Evolutionary conservation across 1,140 invertebrate species (phyloP).

Genomic region (Rhynchophorus ferrugineus): DNA sequence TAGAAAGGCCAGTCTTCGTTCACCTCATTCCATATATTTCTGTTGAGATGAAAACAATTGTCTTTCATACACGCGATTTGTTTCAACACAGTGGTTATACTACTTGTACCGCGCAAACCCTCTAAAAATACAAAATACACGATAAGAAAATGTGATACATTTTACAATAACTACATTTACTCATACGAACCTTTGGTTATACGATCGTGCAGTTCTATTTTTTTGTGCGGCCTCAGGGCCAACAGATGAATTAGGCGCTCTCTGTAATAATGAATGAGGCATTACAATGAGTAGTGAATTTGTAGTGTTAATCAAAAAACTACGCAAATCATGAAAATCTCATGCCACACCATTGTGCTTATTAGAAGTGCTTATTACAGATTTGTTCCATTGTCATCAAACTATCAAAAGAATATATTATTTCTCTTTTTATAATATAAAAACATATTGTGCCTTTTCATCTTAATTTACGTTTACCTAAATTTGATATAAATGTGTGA

Average conservation of each 20-base stretch:
- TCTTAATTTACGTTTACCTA: no score
- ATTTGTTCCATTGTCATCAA: no score
- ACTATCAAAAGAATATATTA: no score
- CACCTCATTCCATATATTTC: constrained; percentile 85
- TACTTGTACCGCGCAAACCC: constrained; percentile 75
- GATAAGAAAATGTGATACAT: constrained; percentile 6
- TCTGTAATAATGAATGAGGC: constrained; percentile 44
- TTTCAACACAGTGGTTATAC: constrained; percentile 62
- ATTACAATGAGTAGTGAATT: background rate
- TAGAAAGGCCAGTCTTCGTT: constrained; percentile 92
- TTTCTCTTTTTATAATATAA: no score
- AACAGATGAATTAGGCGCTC: constrained; percentile 89
- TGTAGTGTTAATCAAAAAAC: background rate
- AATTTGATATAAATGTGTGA: no score
- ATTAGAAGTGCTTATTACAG: no score
- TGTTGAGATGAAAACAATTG: constrained; percentile 79
- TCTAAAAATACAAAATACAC: constrained; percentile 50
- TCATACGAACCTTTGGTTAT: constrained; percentile 61
- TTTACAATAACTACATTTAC: background rate
- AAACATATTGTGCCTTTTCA: no score
- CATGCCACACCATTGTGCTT: background rate
- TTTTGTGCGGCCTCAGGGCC: constrained; percentile 86
- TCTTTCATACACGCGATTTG: constrained; percentile 74
- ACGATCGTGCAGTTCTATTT: constrained; percentile 76
- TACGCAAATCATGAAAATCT: background rate